These are phyloP conservation scores for Hydroisotoma schaefferi DNA, from an alignment of 2,888 invertebrate species.

Conservation along the genomic window DNA sequence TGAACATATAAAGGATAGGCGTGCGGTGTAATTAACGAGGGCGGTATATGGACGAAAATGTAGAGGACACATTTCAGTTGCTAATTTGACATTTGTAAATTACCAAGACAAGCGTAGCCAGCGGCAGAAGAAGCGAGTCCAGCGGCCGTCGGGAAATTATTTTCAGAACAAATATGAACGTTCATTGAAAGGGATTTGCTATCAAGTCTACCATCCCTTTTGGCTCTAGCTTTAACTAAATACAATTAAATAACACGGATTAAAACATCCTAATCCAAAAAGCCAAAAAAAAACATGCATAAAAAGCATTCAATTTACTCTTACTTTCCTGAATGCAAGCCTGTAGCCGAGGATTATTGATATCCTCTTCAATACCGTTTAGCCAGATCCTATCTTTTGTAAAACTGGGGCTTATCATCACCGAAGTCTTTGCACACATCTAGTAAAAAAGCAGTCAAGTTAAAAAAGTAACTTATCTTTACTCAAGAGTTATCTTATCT, in stretches of 20 bases:
- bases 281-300: not conserved
- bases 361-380: slow-evolving; percentile 74
- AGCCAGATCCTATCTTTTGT: slow-evolving; percentile 79
- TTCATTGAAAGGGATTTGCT: slow-evolving; percentile 33
- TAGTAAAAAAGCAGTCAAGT: slow-evolving; percentile 51
- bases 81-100: not conserved
- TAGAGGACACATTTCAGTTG: too few species aligned
- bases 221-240: slow-evolving; percentile 57
- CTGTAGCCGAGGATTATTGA: slow-evolving; percentile 67
- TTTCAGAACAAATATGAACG: slow-evolving; percentile 77
- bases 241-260: not conserved
- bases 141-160: slow-evolving; percentile 98
- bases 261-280: not conserved
- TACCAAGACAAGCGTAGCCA: slow-evolving; percentile 88
- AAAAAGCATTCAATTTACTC: slow-evolving; percentile 49
- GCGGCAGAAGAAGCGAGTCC: slow-evolving; percentile 98
- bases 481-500: slow-evolving; percentile 38
- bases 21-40: too few species aligned
- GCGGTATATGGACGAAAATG: not conserved
- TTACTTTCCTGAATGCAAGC: slow-evolving; percentile 72
- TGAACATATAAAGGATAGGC: too few species aligned
- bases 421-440: slow-evolving; percentile 88
- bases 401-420: slow-evolving; percentile 69
- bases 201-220: slow-evolving; percentile 51
- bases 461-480: not conserved